These are phyloP conservation scores for Phymastichus coffea DNA, from an alignment of 1,140 invertebrate species.

Conservation along the genomic window DNA sequence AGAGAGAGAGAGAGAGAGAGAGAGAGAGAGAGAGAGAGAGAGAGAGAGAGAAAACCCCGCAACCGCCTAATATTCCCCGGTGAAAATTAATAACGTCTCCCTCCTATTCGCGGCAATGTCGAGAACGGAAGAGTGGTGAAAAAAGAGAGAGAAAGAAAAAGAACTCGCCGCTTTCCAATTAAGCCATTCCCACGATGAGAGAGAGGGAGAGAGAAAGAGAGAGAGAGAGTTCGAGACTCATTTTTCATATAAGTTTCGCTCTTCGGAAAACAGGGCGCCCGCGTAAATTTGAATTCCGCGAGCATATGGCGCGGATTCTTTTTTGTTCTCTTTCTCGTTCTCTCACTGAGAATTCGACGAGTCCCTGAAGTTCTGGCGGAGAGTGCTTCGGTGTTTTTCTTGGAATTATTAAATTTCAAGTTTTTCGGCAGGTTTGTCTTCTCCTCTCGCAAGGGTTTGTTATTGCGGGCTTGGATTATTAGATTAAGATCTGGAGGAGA, in stretches of 20 bases:
- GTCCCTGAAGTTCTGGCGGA: not conserved
- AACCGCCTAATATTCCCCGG: not conserved
- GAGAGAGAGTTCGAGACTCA: slow-evolving; percentile 40
- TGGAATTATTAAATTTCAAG: not conserved
- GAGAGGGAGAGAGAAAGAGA: slow-evolving; percentile 4
- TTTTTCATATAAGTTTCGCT: slow-evolving; percentile 47
- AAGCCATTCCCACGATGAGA: not conserved
- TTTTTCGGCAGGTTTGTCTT: no score
- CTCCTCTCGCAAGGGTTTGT: no score
- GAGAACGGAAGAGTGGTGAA: not conserved
- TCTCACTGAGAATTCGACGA: not conserved
- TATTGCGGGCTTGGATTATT: no score
- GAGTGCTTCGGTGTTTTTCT: not conserved
- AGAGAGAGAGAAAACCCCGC: no score
- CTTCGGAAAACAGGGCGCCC: slow-evolving; percentile 48
- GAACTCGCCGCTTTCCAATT: slow-evolving; percentile 18
- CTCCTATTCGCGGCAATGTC: not conserved
- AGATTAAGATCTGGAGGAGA: no score
- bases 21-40: no score
- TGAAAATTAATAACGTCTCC: slow-evolving; percentile 12
- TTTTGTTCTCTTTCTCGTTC: not conserved
- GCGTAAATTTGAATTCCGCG: slow-evolving; percentile 55
- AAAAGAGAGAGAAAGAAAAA: not conserved
- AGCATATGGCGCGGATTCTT: slow-evolving; percentile 45
- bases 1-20: no score